Base-by-base conservation (phyloP, 2,113 vertebrate species). In the Tricholaema leucomelas region DNA sequence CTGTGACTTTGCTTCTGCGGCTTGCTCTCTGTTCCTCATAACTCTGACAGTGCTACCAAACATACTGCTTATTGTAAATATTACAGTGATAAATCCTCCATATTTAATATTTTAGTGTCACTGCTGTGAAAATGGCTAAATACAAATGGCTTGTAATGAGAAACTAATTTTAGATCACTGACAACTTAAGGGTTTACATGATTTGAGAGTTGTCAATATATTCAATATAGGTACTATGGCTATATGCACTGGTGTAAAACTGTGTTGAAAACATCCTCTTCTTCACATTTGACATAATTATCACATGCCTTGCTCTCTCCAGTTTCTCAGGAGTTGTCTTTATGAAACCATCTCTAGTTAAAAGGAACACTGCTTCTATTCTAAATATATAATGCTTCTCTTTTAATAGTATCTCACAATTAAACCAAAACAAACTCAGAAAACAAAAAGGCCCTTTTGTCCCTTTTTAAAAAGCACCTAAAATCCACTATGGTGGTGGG, bases 171-270 rank as follows among this genome's bases (percentile, higher is more conserved):
- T 40, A 74, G 40, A 28, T 81, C 5, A 0, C 17, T 72, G 27
- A 10, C 79, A 30, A 56, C 12, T 19, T 28, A 27, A 35, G 19
- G 5, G 2, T 55, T 70, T 69, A 23, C 36, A 31, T 35, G 30
- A n/a, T 75, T 71, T 72, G 59, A 65, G 7, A 31, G 15, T 27
- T 81, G n/a, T 48, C 15, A 23, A 1, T 4, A 10, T 25, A 21
- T 28, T 21, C 0, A 4, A 25, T 2, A 7, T 1, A 7, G 6
- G 4, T 63, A 30, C 9, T 33, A 69, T 46, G 55, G n/a, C 44
- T 69, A 13, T 48, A 33, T 23, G 30, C 80, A 25, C 33, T 73
- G 33, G 8, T 35, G 36, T 58, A 76, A 75, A 93, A 30, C 4
- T 30, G 2, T 30, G 2, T 30, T 63, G 14, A 59, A 80, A 77